A percentile compares a stretch with the other conserved stretches of the same genome.
Evolutionary conservation across 2,113 vertebrate species (phyloP).

Genomic region (Bettongia penicillata): DNA sequence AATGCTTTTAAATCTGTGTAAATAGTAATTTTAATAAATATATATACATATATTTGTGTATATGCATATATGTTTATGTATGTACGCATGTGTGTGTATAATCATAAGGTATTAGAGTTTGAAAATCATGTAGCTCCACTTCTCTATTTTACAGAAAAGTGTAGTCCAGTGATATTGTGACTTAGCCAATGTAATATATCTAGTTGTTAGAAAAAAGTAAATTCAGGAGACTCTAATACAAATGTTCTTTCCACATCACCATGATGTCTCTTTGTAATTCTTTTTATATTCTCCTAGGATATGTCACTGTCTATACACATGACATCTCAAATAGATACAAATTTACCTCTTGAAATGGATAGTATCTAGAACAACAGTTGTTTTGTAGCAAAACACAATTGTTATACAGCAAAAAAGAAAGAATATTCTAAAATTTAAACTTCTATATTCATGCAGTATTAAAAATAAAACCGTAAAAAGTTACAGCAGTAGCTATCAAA

Average conservation of each 20-base stretch:
- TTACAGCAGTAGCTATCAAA: not conserved
- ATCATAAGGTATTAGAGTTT: too few relatives aligned
- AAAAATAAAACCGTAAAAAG: slow-evolving; percentile 8
- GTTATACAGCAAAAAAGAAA: slow-evolving; percentile 20
- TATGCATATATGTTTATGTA: too few relatives aligned
- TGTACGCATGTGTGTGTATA: too few relatives aligned
- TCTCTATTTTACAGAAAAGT: not conserved
- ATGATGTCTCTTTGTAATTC: not conserved
- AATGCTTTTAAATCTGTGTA: not conserved
- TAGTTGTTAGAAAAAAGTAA: not conserved
- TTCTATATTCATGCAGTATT: slow-evolving; percentile 8
- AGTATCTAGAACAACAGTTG: not conserved
- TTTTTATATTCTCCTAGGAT: slow-evolving; percentile 7
- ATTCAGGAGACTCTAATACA: not conserved
- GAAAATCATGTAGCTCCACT: too few relatives aligned
- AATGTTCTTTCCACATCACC: not conserved
- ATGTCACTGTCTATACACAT: not conserved
- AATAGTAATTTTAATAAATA: not conserved
- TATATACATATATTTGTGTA: too few relatives aligned
- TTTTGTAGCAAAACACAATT: slow-evolving; percentile 15
- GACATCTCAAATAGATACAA: not conserved
- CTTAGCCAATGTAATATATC: not conserved
- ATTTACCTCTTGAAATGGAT: not conserved
- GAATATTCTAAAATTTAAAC: slow-evolving; percentile 7
- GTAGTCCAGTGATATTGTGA: not conserved